phyloP scores from a whole-genome alignment of 2,113 vertebrate species.

The Parus major region DNA sequence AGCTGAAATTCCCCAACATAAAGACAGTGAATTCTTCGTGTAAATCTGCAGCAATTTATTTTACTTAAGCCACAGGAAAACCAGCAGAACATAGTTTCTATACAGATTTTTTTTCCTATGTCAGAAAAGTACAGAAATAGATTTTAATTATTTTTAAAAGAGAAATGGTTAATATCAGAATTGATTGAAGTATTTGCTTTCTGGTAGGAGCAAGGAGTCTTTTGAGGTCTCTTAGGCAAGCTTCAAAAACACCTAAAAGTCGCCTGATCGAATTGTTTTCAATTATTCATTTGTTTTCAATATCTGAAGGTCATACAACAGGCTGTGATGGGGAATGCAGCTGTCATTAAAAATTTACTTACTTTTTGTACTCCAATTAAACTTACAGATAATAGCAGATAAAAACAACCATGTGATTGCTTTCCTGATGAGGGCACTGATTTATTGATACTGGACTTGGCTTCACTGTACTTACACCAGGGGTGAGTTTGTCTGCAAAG shows the following conservation, averaged over 20 bases:
- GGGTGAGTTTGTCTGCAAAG: slow-evolving; percentile 20
- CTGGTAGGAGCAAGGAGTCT: background rate
- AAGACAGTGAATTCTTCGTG: background rate
- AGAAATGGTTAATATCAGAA: background rate
- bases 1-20: background rate
- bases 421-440: slow-evolving; percentile 43
- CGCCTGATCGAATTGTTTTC: slow-evolving; percentile 57
- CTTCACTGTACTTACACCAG: slow-evolving; percentile 23
- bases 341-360: slow-evolving; percentile 76
- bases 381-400: slow-evolving; percentile 67
- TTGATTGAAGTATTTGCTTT: slow-evolving; percentile 11
- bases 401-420: slow-evolving; percentile 47
- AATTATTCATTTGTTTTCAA: slow-evolving; percentile 78
- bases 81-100: background rate
- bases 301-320: slow-evolving; percentile 70
- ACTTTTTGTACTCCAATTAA: slow-evolving; percentile 74
- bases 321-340: slow-evolving; percentile 51
- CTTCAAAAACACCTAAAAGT: slow-evolving; percentile 62
- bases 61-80: background rate
- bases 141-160: slow-evolving; percentile 27
- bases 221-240: slow-evolving; percentile 37
- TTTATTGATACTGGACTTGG: slow-evolving; percentile 57
- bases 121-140: background rate
- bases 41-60: background rate
- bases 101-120: background rate